phyloP scores from a whole-genome alignment of 2,888 invertebrate species.

The Sinopyrophorus schimmeli region DNA sequence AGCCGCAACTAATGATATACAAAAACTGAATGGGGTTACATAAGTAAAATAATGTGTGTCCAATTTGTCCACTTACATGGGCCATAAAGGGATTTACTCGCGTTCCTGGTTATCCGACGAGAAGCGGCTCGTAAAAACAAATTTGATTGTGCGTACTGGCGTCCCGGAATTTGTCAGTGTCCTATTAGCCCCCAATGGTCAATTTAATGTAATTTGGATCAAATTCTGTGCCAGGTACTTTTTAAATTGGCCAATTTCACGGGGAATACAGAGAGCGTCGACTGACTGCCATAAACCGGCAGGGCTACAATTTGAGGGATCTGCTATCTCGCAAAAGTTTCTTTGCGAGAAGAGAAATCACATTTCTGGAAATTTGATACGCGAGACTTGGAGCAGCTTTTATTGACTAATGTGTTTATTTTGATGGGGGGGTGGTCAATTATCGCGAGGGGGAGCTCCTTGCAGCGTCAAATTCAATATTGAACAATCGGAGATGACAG shows the following conservation, averaged over 20 bases:
- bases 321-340: slow-evolving; percentile 9
- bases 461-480: slow-evolving; percentile 17
- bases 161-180: slow-evolving; percentile 38
- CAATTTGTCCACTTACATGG: slow-evolving; percentile 13
- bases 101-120: slow-evolving; percentile 19
- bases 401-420: slow-evolving; percentile 8
- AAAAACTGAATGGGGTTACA: slow-evolving; percentile 16
- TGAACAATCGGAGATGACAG: slow-evolving; percentile 19
- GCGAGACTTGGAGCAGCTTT: no score
- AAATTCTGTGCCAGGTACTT: slow-evolving; percentile 43
- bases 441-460: slow-evolving; percentile 4
- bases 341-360: no score
- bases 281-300: slow-evolving; percentile 7
- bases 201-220: slow-evolving; percentile 47
- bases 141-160: slow-evolving; percentile 40
- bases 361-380: no score
- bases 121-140: slow-evolving; percentile 38
- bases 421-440: slow-evolving; percentile 3
- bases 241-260: slow-evolving; percentile 25
- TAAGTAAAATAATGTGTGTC: slow-evolving; percentile 8
- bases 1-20: slow-evolving; percentile 11
- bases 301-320: slow-evolving; percentile 12
- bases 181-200: slow-evolving; percentile 43
- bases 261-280: slow-evolving; percentile 3
- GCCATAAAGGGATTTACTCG: slow-evolving; percentile 22